Conservation (phyloP, 2,113 vertebrate species). For the Bombycilla garrulus region DNA sequence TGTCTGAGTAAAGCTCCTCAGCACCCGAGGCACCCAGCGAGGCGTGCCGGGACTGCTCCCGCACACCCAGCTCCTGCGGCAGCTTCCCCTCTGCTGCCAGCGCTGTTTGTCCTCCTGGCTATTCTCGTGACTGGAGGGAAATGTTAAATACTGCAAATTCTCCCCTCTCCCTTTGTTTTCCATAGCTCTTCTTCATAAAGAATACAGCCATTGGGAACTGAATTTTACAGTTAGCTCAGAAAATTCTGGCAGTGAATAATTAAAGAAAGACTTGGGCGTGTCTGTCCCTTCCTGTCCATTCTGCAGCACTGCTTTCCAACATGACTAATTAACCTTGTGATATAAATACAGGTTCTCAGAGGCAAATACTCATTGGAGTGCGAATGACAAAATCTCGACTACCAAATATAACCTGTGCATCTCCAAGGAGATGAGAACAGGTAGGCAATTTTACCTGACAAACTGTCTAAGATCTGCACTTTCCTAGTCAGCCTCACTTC, state of each 20-base stretch:
- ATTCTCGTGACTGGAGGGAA: neutral
- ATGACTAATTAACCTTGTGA: neutral
- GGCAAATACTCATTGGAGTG: neutral
- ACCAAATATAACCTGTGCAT: neutral
- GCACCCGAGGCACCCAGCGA: rapidly evolving
- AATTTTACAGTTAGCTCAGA: neutral
- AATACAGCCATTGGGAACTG: neutral
- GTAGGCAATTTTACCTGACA: slow-evolving; percentile 10
- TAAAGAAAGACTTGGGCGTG: neutral
- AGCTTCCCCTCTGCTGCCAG: neutral
- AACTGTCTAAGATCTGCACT: neutral
- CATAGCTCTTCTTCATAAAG: neutral
- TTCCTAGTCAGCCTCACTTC: neutral
- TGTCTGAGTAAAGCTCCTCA: neutral
- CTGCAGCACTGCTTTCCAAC: neutral
- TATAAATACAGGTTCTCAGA: neutral
- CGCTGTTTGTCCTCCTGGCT: neutral
- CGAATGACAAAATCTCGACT: neutral
- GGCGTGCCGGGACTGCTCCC: rapidly evolving
- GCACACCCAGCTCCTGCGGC: rapidly evolving
- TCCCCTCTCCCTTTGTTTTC: neutral
- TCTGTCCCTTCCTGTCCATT: neutral
- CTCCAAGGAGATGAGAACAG: neutral
- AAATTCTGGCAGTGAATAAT: neutral
- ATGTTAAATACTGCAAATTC: neutral